Conservation (phyloP, 2,797 vertebrate genomes). For the Trachurus trachurus region DNA sequence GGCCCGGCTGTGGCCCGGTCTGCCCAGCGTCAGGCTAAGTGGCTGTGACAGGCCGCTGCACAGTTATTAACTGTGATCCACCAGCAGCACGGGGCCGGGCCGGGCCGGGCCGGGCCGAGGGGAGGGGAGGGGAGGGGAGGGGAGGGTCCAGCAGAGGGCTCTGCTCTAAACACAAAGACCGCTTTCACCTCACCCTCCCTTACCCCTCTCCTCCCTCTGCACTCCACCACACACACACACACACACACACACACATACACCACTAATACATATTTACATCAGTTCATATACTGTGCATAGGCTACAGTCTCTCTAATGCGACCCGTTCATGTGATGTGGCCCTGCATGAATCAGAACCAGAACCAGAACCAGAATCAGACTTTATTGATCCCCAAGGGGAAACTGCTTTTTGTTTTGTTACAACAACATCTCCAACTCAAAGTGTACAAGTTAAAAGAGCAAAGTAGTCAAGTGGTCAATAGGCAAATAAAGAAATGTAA, state of each 20-base stretch:
- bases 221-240: conserved; percentile 16
- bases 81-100: conserved; percentile 83
- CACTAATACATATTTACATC: conserved; percentile 81
- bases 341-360: neutral
- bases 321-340: conserved; percentile 62
- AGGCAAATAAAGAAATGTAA: too few relatives aligned
- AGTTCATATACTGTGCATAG: conserved; percentile 58
- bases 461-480: too few relatives aligned
- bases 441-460: too few relatives aligned
- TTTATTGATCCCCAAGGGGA: too few relatives aligned
- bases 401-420: too few relatives aligned
- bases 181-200: conserved; percentile 78
- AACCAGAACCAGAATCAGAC: too few relatives aligned
- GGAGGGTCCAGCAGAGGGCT: conserved; percentile 79
- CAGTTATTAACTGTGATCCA: conserved; percentile 94
- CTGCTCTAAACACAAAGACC: conserved; percentile 83
- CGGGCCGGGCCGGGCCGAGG: conserved; percentile 71
- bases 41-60: conserved; percentile 91
- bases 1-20: conserved; percentile 67
- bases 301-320: conserved; percentile 69
- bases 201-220: conserved; percentile 21
- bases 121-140: conserved; percentile 66
- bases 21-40: conserved; percentile 94
- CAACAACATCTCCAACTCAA: too few relatives aligned
- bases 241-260: conserved; percentile 33